Conservation (phyloP, 2,797 vertebrate species). For the Anolis apletophallus region DNA sequence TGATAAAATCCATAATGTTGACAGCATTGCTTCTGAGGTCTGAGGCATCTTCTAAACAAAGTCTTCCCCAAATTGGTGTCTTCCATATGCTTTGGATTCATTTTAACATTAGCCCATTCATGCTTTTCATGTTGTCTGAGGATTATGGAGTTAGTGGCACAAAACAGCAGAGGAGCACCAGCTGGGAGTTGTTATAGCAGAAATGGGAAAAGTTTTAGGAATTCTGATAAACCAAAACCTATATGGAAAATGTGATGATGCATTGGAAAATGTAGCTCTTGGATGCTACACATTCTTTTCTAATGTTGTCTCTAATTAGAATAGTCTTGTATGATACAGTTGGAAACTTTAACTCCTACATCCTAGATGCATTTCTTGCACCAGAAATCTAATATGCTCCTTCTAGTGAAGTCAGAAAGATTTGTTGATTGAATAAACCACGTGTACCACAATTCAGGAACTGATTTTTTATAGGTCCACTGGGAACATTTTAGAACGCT, state of each 20-base stretch:
- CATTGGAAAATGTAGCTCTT: not conserved
- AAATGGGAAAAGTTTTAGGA: not conserved
- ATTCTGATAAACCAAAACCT: too few species aligned
- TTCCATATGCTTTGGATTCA: not conserved
- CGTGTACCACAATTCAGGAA: not conserved
- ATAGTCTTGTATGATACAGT: not conserved
- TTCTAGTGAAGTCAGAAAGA: conserved; percentile 14
- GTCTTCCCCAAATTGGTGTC: not conserved
- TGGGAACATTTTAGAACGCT: conserved; percentile 58
- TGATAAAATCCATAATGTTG: not conserved
- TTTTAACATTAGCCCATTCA: not conserved
- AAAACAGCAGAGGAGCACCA: not conserved
- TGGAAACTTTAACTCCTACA: conserved; percentile 5
- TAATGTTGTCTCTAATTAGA: not conserved
- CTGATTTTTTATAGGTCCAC: conserved; percentile 52
- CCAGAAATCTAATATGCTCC: conserved; percentile 23
- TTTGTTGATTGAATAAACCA: conserved; percentile 40
- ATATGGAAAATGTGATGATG: not conserved
- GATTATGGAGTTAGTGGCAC: not conserved
- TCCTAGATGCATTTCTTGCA: conserved; percentile 7
- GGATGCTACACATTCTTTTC: not conserved
- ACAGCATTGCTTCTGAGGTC: not conserved
- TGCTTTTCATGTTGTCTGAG: not conserved
- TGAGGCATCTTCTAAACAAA: not conserved
- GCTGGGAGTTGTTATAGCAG: not conserved